Percentiles rank a stretch among this genome's conserved stretches.
phyloP scores from a whole-genome alignment of 2,797 vertebrate species.

The Tragopan temminckii region DNA sequence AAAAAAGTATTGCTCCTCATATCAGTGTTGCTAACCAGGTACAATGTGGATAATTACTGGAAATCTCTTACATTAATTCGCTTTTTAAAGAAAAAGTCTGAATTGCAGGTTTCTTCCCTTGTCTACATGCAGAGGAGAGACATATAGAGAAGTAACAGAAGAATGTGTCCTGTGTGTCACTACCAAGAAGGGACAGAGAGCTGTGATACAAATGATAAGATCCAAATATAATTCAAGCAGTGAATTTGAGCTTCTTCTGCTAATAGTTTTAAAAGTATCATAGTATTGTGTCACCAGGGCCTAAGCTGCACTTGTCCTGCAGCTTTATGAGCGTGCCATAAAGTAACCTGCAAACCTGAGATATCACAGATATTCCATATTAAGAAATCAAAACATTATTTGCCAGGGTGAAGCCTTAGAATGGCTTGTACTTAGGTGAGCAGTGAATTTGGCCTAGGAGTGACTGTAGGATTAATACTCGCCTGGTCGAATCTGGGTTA shows the following conservation, averaged over 20 bases:
- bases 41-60: background rate
- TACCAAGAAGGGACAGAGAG: background rate
- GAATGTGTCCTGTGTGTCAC: background rate
- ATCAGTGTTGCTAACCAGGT: background rate
- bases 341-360: background rate
- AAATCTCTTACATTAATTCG: background rate
- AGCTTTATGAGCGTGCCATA: background rate
- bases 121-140: background rate
- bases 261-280: background rate
- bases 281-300: background rate
- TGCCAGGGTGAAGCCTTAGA: background rate
- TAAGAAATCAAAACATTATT: background rate
- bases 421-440: background rate
- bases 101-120: background rate
- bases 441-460: background rate
- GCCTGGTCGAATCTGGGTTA: background rate
- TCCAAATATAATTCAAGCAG: background rate
- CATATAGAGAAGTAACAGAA: background rate
- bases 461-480: background rate
- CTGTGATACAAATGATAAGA: background rate
- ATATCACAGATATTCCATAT: background rate
- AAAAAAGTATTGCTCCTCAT: background rate
- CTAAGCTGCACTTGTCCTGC: background rate
- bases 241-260: background rate
- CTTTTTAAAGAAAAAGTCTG: background rate